Conservation (phyloP, 2,113 vertebrate genomes). For the Sinocyclocheilus grahami region DNA sequence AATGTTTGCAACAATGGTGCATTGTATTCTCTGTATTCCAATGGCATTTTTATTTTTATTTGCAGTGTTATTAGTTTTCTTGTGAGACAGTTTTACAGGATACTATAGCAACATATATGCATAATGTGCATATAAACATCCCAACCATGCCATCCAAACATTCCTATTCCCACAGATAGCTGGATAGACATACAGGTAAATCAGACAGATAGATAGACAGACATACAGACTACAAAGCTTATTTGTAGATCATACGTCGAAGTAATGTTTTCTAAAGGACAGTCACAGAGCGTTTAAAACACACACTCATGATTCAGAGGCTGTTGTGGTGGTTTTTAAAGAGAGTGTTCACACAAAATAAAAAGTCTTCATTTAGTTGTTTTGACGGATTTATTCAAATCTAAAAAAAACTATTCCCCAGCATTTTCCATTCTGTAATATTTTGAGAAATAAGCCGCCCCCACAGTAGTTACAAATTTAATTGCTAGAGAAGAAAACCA, state of each 20-base stretch:
- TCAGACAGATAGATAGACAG: too few species aligned
- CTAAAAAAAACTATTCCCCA: not conserved
- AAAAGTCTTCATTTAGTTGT: slow-evolving; percentile 56
- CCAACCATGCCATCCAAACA: too few species aligned
- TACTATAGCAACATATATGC: too few species aligned
- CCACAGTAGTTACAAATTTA: not conserved
- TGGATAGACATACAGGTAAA: too few species aligned
- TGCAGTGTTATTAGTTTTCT: too few species aligned
- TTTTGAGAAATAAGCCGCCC: slow-evolving; percentile 5
- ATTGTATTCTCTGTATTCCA: not conserved
- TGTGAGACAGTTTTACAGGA: too few species aligned
- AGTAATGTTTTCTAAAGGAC: not conserved
- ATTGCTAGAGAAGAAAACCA: not conserved
- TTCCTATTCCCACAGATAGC: too few species aligned
- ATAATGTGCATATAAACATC: too few species aligned
- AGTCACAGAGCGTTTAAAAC: slow-evolving; percentile 28
- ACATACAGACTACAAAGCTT: too few species aligned
- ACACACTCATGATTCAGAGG: slow-evolving; percentile 57
- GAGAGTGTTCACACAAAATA: slow-evolving; percentile 51
- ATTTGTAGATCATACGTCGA: too few species aligned
- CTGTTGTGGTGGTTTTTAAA: slow-evolving; percentile 50
- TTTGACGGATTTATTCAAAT: slow-evolving; percentile 36
- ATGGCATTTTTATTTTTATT: not conserved
- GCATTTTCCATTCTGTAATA: slow-evolving; percentile 26
- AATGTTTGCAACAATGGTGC: not conserved